Conservation (phyloP, 2,797 vertebrate genomes). For the Sebastes matsubarae region DNA sequence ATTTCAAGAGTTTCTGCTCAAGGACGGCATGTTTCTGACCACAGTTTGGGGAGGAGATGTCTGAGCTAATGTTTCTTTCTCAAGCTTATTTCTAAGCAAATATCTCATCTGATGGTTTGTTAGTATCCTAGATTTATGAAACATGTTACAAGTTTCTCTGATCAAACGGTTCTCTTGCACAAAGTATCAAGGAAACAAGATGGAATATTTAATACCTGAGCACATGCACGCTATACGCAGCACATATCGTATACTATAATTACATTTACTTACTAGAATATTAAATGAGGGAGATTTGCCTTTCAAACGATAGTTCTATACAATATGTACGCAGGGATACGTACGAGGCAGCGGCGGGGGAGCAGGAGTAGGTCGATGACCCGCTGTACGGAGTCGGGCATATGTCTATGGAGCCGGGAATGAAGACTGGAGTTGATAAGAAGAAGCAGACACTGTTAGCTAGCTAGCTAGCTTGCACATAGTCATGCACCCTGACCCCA, state of each 20-base stretch:
- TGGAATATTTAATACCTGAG: not conserved
- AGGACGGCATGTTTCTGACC: slow-evolving; percentile 36
- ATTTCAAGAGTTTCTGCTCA: slow-evolving; percentile 41
- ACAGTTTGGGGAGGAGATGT: not conserved
- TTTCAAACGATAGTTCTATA: not conserved
- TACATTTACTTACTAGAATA: not conserved
- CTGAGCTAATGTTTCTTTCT: not conserved
- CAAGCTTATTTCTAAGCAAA: not conserved
- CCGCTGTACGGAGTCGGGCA: too few species aligned
- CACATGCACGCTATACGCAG: not conserved
- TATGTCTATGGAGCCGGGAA: too few species aligned
- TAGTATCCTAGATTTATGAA: not conserved
- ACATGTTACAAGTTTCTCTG: not conserved
- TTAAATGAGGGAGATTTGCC: not conserved
- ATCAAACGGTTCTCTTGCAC: not conserved
- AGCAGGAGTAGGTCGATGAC: too few species aligned
- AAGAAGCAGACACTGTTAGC: too few species aligned
- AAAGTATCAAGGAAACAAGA: slow-evolving; percentile 3
- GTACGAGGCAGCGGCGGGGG: too few species aligned
- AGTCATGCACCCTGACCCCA: too few species aligned
- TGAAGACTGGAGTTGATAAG: too few species aligned
- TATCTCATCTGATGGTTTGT: not conserved
- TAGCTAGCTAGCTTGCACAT: too few species aligned
- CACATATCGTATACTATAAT: not conserved
- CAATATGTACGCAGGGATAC: too few species aligned